Percentiles rank a stretch among this genome's conserved stretches.
phyloP scores from a whole-genome alignment of 2,113 vertebrate genomes.

The Gallinago media region DNA sequence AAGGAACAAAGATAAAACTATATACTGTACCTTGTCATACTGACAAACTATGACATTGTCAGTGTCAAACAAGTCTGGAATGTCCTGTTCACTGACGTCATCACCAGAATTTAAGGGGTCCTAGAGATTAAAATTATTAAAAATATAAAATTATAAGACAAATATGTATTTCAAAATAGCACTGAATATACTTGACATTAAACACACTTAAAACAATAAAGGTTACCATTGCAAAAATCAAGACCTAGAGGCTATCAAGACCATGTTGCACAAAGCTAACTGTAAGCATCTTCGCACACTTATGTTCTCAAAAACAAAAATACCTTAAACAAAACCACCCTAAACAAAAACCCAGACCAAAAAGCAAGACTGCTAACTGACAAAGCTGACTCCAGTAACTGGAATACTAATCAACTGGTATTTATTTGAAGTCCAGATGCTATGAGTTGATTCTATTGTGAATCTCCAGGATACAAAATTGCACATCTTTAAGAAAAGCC shows the following conservation, averaged over 20 bases:
- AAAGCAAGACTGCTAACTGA: not conserved
- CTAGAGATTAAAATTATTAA: conserved; percentile 71
- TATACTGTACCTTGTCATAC: conserved; percentile 91
- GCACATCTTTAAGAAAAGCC: not conserved
- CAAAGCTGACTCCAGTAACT: not conserved
- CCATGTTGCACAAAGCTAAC: not conserved
- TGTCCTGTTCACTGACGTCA: conserved; percentile 95
- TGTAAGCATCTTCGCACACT: not conserved
- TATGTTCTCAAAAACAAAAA: not conserved
- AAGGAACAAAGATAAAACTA: not conserved
- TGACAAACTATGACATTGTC: conserved; percentile 97
- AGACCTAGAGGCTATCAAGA: not conserved
- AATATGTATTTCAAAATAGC: not conserved
- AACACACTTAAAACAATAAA: not conserved
- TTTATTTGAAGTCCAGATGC: not conserved
- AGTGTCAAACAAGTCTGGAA: conserved; percentile 93
- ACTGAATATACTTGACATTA: not conserved
- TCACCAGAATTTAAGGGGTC: conserved; percentile 96
- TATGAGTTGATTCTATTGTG: not conserved
- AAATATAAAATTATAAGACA: not conserved
- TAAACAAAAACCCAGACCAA: not conserved
- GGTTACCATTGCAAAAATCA: not conserved
- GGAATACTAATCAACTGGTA: not conserved
- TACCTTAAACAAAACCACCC: not conserved
- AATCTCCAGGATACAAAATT: not conserved